Percentiles rank a stretch among this genome's conserved stretches.
These are phyloP conservation scores for Syndactyla subalaris DNA, from an alignment of 2,797 vertebrate species.

Conservation along the genomic window DNA sequence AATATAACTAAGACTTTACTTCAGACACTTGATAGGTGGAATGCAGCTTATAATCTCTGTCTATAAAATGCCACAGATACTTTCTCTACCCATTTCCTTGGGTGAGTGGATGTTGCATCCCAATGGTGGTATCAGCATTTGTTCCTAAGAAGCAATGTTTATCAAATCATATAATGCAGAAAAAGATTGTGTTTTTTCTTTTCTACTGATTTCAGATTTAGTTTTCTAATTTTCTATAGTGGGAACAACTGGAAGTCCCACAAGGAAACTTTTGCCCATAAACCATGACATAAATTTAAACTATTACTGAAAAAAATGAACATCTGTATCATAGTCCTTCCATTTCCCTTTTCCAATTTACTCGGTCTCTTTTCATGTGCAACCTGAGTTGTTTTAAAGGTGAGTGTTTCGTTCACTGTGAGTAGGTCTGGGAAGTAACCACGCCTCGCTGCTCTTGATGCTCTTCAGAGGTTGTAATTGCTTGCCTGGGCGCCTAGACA, in stretches of 20 bases:
- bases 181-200: not conserved
- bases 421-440: not conserved
- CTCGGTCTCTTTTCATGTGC: not conserved
- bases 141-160: not conserved
- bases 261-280: not conserved
- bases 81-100: not conserved
- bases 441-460: not conserved
- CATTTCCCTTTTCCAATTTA: not conserved
- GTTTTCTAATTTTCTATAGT: not conserved
- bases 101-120: not conserved
- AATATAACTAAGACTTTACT: not conserved
- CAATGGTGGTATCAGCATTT: not conserved
- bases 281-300: not conserved
- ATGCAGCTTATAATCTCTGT: not conserved
- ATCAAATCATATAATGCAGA: not conserved
- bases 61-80: not conserved
- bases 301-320: not conserved
- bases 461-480: conserved; percentile 34
- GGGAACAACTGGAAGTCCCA: not conserved
- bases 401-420: not conserved
- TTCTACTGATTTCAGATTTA: not conserved
- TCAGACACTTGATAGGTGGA: not conserved
- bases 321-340: not conserved
- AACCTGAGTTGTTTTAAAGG: not conserved
- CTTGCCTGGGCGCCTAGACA: not conserved